These are phyloP conservation scores for Philonicus albiceps DNA, from an alignment of 2,888 invertebrate genomes.

Conservation along the genomic window DNA sequence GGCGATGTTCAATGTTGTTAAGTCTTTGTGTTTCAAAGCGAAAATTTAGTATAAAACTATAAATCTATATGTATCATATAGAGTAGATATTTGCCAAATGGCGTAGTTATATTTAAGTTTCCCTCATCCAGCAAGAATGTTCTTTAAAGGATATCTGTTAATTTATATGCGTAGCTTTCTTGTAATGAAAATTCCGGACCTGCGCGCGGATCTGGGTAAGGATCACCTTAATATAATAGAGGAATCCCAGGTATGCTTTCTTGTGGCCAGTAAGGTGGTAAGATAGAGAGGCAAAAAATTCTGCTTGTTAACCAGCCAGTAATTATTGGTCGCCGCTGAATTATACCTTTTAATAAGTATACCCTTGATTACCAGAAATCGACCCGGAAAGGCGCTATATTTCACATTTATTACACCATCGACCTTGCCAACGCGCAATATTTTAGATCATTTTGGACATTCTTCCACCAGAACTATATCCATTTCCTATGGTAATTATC, in stretches of 20 bases:
- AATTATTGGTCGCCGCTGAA: neutral
- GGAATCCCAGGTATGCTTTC: neutral
- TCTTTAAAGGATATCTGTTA: neutral
- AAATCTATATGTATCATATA: neutral
- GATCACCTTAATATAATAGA: neutral
- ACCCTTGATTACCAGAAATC: neutral
- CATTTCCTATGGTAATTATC: slow-evolving; percentile 22
- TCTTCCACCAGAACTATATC: neutral
- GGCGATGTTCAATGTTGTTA: neutral
- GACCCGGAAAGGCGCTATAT: neutral
- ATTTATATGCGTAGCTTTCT: neutral
- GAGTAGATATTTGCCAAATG: neutral
- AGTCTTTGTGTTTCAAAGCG: neutral
- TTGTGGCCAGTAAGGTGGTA: neutral
- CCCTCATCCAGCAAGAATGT: neutral
- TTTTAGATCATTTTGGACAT: neutral
- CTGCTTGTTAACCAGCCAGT: neutral
- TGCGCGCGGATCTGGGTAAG: neutral
- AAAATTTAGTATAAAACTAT: neutral
- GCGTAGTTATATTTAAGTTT: neutral
- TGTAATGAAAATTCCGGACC: neutral
- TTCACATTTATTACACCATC: neutral
- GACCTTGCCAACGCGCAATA: neutral
- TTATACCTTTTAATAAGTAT: slow-evolving; percentile 11
- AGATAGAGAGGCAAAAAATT: neutral